Evolutionary conservation across 1,140 invertebrate species (phyloP), one percentile per base, ranked within the genome.

Genomic region (Rhagoletis zephyria): DNA sequence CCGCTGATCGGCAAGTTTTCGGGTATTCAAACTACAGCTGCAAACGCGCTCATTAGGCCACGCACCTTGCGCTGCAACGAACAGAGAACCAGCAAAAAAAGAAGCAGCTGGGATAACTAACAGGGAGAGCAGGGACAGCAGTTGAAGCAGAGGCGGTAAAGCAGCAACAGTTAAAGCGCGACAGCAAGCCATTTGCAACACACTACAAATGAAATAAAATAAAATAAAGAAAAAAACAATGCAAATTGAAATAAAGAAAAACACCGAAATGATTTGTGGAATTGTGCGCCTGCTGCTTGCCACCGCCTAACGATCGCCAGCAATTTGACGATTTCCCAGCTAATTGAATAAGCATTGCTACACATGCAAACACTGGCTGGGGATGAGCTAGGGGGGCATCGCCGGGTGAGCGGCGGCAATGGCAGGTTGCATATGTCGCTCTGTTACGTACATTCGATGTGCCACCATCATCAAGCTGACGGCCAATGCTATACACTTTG

Each of bases 281-380:
- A 56, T 59, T 30, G 74, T 30, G 74, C 19, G 74, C n/a, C 9
- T 81, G 74, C 42, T 77, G 48, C 45, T 77, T 77, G 48, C 48
- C 70, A 77, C 70, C 70, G 16, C 5, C 74, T 19, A 81, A 19
- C 74, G 74, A 56, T 51, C 16, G 30, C 30, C 1, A 30, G 30
- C 5, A 4, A 7, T 67, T 67, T 67, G 64, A 40, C 64, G 64
- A 67, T 67, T 67, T 67, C n/a, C 14, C 51, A 81, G 48, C 74
- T 81, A 81, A 81, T 81, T 81, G 74, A 81, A 81, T 81, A 81
- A 81, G 74, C 45, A 14, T 19, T 56, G 74, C 74, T 81, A 81
- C n/a, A 81, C 74, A 81, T 56, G 74, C 74, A 30, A 81, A 81
- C 74, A 81, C 74, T 59, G 19, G 74, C 74, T 63, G 6, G 16